Base-by-base conservation (phyloP, 2,113 vertebrate genomes). In the Burhinus oedicnemus region DNA sequence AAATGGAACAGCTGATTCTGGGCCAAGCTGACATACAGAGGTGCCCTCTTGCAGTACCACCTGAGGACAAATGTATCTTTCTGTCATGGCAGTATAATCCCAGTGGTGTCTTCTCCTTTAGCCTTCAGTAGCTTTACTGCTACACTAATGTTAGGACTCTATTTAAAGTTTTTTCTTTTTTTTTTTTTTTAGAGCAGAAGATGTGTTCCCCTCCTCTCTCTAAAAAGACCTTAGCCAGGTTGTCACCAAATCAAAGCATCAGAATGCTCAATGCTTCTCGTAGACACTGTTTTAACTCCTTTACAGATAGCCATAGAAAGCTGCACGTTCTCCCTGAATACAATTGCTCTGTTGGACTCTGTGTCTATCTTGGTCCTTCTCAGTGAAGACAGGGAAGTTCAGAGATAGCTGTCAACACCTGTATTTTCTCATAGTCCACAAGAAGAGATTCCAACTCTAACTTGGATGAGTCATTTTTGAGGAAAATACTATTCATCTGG, bases 381-480 rank as follows among this genome's bases (percentile, higher is more conserved):
- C 76, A 92, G 10, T 32, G 78, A 79, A 42, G 27, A 65, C 36
- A 38, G 16, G 11, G 21, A 22, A 87, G 45, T 62, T 88, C 42
- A 62, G 54, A 60, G 38, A 38, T 15, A 45, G 11, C 9, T 71
- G 8, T 34, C 62, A 89, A 30, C 42, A 29, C 22, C 30, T 58
- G 6, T 30, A 0, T 52, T 72, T 65, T 72, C 69, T 87, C 16
- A 5, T 2, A 36, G 26, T 27, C n/a, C 54, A 22, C 45, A 49
- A 19, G 49, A 61, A 72, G 30, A 62, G 16, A 58, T 60, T 80
- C 29, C 9, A 47, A 3, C 25, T 77, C 21, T 78, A 42, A 27
- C 13, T n/a, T 42, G 19, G 8, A 5, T 62, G 7, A 5, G 3
- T 66, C 2, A 2, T 32, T 47, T 18, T n/a, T 2, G 4, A 1